These are phyloP conservation scores for Perognathus longimembris DNA, from an alignment of 2,113 vertebrate genomes.

Conservation along the genomic window DNA sequence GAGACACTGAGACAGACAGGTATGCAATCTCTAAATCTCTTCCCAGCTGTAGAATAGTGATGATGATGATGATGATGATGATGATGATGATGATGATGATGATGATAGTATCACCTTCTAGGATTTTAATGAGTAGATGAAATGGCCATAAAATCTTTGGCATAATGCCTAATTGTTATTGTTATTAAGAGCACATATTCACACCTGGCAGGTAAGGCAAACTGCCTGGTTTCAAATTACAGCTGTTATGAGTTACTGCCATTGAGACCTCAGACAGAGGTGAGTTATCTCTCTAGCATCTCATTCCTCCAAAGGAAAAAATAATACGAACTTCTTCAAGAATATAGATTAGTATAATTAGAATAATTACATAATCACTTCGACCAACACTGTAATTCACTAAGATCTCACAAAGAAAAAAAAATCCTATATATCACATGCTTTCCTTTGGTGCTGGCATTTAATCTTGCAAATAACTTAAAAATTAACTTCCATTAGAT, in stretches of 20 bases:
- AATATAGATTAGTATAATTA: slow-evolving; percentile 27
- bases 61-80: not conserved
- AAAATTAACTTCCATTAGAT: slow-evolving; percentile 18
- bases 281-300: slow-evolving; percentile 36
- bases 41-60: not conserved
- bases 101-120: not conserved
- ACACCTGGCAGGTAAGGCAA: slow-evolving; percentile 68
- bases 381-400: not conserved
- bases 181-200: slow-evolving; percentile 57
- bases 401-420: not conserved
- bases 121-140: slow-evolving; percentile 53
- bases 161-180: slow-evolving; percentile 54
- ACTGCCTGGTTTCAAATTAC: slow-evolving; percentile 58
- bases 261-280: slow-evolving; percentile 33
- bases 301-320: slow-evolving; percentile 55
- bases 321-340: slow-evolving; percentile 26
- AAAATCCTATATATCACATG: not conserved
- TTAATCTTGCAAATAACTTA: slow-evolving; percentile 53
- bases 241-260: slow-evolving; percentile 43
- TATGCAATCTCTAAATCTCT: not conserved
- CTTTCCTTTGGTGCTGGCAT: not conserved
- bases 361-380: not conserved
- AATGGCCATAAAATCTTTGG: slow-evolving; percentile 66
- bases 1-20: not conserved
- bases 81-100: not conserved